phyloP scores from a whole-genome alignment of 2,888 invertebrate species.

The Liopterus haemorrhoidalis region DNA sequence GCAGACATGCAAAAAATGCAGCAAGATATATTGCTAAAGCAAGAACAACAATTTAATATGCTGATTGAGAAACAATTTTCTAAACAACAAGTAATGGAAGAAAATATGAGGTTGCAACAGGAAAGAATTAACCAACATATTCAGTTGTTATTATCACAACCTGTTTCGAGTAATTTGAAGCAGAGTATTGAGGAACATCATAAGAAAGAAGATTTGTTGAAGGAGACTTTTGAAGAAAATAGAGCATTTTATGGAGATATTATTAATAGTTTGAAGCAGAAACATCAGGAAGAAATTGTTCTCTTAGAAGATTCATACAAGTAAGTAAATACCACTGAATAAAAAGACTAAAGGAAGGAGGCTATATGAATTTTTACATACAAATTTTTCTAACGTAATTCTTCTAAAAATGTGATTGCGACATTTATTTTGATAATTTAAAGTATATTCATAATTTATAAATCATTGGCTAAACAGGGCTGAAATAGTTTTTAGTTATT shows the following conservation, averaged over 20 bases:
- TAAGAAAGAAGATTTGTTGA: constrained; percentile 44
- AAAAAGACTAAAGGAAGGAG: background rate
- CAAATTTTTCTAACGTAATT: no score
- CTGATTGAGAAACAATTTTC: constrained; percentile 52
- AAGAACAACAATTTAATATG: constrained; percentile 51
- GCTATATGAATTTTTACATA: no score
- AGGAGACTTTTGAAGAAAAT: constrained; percentile 34
- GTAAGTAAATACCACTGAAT: constrained; percentile 39
- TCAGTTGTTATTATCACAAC: constrained; percentile 46
- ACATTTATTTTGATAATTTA: no score
- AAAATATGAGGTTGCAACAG: constrained; percentile 54
- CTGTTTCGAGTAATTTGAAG: no score
- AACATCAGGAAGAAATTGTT: constrained; percentile 57
- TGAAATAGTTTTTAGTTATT: no score
- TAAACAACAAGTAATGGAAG: constrained; percentile 54
- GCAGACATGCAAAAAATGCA: constrained; percentile 53
- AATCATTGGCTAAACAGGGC: no score
- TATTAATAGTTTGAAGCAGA: constrained; percentile 51
- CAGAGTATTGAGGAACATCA: constrained; percentile 33
- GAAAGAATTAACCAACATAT: constrained; percentile 57
- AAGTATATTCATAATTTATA: no score
- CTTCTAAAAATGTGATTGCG: no score
- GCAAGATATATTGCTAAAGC: constrained; percentile 49
- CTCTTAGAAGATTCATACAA: constrained; percentile 59
- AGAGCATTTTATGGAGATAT: constrained; percentile 40